These are phyloP conservation scores for Pantherophis alleghaniensis DNA, from an alignment of 2,797 vertebrate species.

Conservation along the genomic window DNA sequence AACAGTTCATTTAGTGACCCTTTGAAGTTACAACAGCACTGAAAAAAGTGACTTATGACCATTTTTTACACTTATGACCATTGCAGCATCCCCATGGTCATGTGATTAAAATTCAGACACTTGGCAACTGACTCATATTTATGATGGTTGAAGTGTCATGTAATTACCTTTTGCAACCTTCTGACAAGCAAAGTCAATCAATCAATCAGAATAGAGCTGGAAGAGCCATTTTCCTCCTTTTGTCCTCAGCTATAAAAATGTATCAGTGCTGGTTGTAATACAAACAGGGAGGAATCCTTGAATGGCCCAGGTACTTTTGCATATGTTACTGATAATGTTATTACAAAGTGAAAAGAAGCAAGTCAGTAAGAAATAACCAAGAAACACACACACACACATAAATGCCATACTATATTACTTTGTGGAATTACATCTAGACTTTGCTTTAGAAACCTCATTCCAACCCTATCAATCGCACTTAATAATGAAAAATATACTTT, in stretches of 20 bases:
- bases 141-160: background rate
- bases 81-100: background rate
- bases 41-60: background rate
- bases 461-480: background rate
- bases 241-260: background rate
- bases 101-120: background rate
- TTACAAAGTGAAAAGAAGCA: background rate
- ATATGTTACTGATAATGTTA: background rate
- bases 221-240: background rate
- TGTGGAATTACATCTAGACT: background rate
- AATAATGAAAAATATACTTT: background rate
- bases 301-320: background rate
- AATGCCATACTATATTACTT: background rate
- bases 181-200: background rate
- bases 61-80: background rate
- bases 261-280: background rate
- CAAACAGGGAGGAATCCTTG: background rate
- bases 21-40: background rate
- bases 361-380: background rate
- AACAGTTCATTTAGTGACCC: background rate
- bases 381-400: background rate
- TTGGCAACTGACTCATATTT: background rate
- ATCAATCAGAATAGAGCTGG: background rate
- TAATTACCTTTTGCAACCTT: background rate
- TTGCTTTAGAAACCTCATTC: background rate